Evolutionary conservation across 1,140 invertebrate species (phyloP).

Genomic region (Drosophila bocki): DNA sequence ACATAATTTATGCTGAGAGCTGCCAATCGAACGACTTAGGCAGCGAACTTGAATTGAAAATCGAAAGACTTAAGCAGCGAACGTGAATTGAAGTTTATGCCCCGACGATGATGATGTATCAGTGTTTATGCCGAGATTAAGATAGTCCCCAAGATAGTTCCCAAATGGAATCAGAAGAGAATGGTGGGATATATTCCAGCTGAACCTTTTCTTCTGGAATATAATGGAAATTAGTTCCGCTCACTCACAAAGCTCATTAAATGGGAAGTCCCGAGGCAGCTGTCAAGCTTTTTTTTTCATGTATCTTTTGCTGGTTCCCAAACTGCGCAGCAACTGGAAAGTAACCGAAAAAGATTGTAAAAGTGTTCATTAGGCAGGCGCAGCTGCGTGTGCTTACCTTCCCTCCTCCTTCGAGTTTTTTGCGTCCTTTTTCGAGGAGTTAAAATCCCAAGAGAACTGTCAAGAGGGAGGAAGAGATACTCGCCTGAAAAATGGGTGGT

Average conservation of each 20-base stretch:
- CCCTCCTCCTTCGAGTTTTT: slow-evolving; percentile 16
- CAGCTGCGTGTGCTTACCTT: slow-evolving; percentile 27
- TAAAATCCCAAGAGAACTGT: slow-evolving; percentile 5
- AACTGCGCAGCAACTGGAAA: slow-evolving; percentile 45
- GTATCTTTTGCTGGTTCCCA: slow-evolving; percentile 24
- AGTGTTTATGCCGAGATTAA: slow-evolving; percentile 44
- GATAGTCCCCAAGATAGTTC: slow-evolving; percentile 20
- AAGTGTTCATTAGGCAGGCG: slow-evolving; percentile 42
- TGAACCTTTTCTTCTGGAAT: slow-evolving; percentile 4
- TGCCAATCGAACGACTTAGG: slow-evolving; percentile 48
- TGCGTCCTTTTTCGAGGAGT: slow-evolving; percentile 24
- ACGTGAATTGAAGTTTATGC: slow-evolving; percentile 33
- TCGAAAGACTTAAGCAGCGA: slow-evolving; percentile 39
- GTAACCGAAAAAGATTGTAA: slow-evolving; percentile 29
- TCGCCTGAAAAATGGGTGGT: slow-evolving; percentile 16
- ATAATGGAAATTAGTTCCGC: slow-evolving; percentile 51
- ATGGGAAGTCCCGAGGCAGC: slow-evolving; percentile 23
- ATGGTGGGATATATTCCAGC: slow-evolving; percentile 18
- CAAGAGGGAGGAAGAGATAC: slow-evolving; percentile 26
- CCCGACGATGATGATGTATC: slow-evolving; percentile 41
- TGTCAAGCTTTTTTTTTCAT: slow-evolving; percentile 35
- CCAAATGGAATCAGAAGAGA: slow-evolving; percentile 19
- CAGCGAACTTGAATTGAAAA: slow-evolving; percentile 45
- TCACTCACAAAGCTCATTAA: slow-evolving; percentile 44
- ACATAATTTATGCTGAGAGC: slow-evolving; percentile 43